Percentiles rank a stretch among this genome's conserved stretches.
These are phyloP conservation scores for Diaprepes abbreviatus DNA, from an alignment of 2,888 invertebrate genomes.

Conservation along the genomic window DNA sequence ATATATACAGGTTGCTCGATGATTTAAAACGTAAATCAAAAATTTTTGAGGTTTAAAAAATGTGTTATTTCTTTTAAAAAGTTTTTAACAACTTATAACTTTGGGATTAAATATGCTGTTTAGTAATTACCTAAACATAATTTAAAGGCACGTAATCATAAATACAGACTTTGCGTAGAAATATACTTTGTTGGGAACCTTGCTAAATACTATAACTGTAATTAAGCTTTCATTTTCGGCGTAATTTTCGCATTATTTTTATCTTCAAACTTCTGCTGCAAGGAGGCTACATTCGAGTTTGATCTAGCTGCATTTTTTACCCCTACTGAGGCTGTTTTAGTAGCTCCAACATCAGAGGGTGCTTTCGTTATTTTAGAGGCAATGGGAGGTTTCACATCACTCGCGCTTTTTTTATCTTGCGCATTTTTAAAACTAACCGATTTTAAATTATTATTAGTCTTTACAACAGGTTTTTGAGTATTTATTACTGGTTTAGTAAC, in stretches of 20 bases:
- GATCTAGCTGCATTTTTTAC: slow-evolving; percentile 70
- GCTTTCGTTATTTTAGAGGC: slow-evolving; percentile 52
- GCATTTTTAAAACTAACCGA: slow-evolving; percentile 65
- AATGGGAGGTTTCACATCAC: slow-evolving; percentile 59
- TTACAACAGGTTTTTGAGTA: slow-evolving; percentile 58
- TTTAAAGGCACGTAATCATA: background rate
- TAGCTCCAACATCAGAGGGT: slow-evolving; percentile 48
- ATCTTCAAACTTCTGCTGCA: slow-evolving; percentile 85
- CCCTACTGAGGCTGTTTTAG: slow-evolving; percentile 62
- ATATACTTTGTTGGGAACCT: slow-evolving; percentile 6
- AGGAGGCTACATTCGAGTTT: slow-evolving; percentile 80
- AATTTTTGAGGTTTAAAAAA: no score
- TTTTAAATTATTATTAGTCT: slow-evolving; percentile 63
- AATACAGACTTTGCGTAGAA: background rate
- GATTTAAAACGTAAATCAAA: no score
- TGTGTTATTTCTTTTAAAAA: no score
- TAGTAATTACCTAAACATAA: no score
- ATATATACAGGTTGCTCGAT: no score
- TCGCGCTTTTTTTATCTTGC: slow-evolving; percentile 61
- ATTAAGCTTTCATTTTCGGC: slow-evolving; percentile 51
- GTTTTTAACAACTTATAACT: no score
- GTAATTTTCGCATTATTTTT: slow-evolving; percentile 54
- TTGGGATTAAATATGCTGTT: no score
- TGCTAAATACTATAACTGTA: slow-evolving; percentile 20
- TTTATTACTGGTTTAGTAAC: slow-evolving; percentile 61